These are phyloP conservation scores for Leucoraja ocellata DNA, from an alignment of 2,797 vertebrate genomes.

Conservation along the genomic window DNA sequence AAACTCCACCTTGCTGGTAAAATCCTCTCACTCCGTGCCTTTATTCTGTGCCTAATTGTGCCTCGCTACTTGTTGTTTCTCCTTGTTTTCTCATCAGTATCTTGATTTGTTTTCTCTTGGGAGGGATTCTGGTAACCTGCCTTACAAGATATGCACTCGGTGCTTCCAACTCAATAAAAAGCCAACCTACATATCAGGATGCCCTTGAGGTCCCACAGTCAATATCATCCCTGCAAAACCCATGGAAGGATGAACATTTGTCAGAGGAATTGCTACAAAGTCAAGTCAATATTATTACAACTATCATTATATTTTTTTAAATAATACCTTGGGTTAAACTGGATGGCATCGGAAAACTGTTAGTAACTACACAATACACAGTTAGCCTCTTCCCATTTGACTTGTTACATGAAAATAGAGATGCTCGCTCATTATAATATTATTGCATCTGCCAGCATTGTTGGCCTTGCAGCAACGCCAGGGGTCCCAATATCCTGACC, in stretches of 20 bases:
- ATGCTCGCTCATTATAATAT: too few species aligned
- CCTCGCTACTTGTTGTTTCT: neutral
- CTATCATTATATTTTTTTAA: neutral
- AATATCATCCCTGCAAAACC: neutral
- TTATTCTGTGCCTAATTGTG: neutral
- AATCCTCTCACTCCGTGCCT: neutral
- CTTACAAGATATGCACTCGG: neutral
- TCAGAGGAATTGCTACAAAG: neutral
- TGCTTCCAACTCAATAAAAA: neutral
- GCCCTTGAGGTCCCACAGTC: slow-evolving; percentile 3
- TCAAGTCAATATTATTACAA: neutral
- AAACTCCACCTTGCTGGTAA: neutral
- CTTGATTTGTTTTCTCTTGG: slow-evolving; percentile 2
- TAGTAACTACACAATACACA: too few species aligned
- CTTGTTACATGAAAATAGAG: too few species aligned
- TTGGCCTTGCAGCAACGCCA: too few species aligned
- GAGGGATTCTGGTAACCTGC: neutral
- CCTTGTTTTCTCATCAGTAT: neutral
- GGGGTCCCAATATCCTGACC: too few species aligned
- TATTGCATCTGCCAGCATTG: too few species aligned
- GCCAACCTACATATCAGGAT: neutral
- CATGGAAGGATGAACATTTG: neutral
- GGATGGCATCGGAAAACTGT: too few species aligned
- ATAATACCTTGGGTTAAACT: neutral
- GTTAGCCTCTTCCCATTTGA: too few species aligned